Conservation (phyloP, 2,113 vertebrate species). For the Dromas ardeola region DNA sequence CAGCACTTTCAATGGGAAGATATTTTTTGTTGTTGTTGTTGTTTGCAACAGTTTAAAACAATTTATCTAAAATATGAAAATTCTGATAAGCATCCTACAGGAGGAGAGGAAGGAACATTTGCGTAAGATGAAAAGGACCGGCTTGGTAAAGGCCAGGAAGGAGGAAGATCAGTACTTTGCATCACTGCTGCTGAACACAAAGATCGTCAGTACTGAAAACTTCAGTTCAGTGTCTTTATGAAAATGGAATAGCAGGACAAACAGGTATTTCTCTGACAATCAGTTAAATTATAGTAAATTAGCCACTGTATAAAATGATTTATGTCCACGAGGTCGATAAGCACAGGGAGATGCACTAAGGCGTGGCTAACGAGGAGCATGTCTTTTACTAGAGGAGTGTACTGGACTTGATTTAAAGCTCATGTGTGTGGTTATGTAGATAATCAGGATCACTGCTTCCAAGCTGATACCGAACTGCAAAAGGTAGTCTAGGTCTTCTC, state of each 20-base stretch:
- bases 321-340: neutral
- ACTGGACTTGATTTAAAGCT: neutral
- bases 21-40: neutral
- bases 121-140: neutral
- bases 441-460: neutral
- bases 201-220: neutral
- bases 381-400: neutral
- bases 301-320: neutral
- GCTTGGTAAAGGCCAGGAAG: neutral
- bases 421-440: neutral
- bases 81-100: neutral
- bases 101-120: neutral
- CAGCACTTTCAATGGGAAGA: neutral
- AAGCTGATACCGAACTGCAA: neutral
- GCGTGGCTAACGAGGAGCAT: neutral
- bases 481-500: neutral
- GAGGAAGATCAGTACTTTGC: neutral
- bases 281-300: neutral
- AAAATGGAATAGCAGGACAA: neutral
- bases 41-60: neutral
- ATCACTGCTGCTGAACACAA: neutral
- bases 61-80: neutral
- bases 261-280: neutral
- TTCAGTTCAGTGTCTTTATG: neutral
- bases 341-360: neutral